Base-by-base conservation (phyloP, 1,140 invertebrate species). In the Mya arenaria region DNA sequence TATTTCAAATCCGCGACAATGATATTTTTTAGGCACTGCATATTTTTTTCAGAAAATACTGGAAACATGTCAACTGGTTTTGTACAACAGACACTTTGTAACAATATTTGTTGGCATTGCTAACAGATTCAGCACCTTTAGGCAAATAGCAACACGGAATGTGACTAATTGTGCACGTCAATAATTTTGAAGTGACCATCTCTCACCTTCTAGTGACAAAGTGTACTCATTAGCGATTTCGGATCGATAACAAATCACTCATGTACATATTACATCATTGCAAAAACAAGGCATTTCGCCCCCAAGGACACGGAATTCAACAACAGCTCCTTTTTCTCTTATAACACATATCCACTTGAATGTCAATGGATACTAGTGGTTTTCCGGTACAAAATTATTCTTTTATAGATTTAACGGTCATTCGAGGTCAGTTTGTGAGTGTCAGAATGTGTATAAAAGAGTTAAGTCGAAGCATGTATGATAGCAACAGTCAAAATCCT, bases 101-200 rank as follows among this genome's bases (percentile, higher is more conserved):
- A 10, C 10, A 19, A 19, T 44, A 44, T 19, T 44, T 44, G 10
- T 44, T 10, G 41, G 19, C 19, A 10, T 10, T 44, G 41, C 19
- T 10, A 10, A 10, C 41, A 10, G 19, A 5, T 52, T 8, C 56
- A 60, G 34, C 6, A 30, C 1, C 30, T 58, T 58, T 4, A 0
- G 23, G 55, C 55, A 17, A 25, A 75, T 62, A 60, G 56, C 44
- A 58, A 60, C 55, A 75, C 58, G n/a, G 36, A 4, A 15, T 44
- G 72, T 62, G 72, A 75, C 72, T 28, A 75, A 75, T 75, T 37
- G 25, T 17, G 56, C 58, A 75, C 72, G 72, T 25, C 72, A 75
- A 75, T 52, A 62, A 62, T 62, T 75, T 62, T 75, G 72, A 75
- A 62, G 37, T 19, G 37, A 23, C 37, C 13, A 75, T 56, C 60